Percentiles rank a stretch among this genome's conserved stretches.
These are phyloP conservation scores for Epizoanthus stellaris DNA, from an alignment of 92 coral and sea anemone genomes.

Conservation along the genomic window DNA sequence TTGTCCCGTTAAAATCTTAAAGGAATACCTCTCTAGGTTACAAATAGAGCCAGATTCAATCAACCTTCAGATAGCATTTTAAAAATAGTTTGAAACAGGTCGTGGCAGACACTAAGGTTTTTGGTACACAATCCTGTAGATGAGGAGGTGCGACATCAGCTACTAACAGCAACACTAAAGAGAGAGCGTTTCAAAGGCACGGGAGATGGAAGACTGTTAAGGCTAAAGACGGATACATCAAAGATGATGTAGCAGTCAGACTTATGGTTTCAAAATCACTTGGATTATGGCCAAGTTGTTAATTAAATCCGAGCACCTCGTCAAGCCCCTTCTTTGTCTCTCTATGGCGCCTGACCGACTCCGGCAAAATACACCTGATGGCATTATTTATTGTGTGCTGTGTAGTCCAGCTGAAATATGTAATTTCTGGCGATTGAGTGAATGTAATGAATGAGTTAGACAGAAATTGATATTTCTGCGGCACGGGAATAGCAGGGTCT, in stretches of 20 bases:
- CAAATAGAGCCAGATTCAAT: background rate
- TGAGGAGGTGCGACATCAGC: constrained; percentile 50
- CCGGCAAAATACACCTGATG: no score
- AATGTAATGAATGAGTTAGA: no score
- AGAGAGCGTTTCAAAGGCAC: constrained; percentile 38
- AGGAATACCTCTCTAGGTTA: background rate
- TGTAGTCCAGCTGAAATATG: no score
- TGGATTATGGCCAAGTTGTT: background rate
- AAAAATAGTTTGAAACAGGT: no score
- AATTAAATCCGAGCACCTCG: background rate
- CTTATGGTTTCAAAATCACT: background rate
- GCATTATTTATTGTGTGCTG: no score
- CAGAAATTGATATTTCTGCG: no score
- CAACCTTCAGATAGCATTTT: no score
- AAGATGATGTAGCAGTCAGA: background rate
- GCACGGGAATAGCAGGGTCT: no score
- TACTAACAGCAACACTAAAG: constrained; percentile 9
- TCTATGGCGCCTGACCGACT: background rate
- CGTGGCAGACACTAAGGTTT: constrained; percentile 29
- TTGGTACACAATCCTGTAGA: constrained; percentile 48
- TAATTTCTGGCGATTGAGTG: no score
- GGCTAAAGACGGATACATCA: constrained; percentile 25
- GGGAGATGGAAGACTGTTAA: constrained; percentile 41
- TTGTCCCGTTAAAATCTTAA: constrained; percentile 43
- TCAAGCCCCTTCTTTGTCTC: background rate